Conservation (phyloP, 2,113 vertebrate species). For the Myrmecophaga tridactyla region DNA sequence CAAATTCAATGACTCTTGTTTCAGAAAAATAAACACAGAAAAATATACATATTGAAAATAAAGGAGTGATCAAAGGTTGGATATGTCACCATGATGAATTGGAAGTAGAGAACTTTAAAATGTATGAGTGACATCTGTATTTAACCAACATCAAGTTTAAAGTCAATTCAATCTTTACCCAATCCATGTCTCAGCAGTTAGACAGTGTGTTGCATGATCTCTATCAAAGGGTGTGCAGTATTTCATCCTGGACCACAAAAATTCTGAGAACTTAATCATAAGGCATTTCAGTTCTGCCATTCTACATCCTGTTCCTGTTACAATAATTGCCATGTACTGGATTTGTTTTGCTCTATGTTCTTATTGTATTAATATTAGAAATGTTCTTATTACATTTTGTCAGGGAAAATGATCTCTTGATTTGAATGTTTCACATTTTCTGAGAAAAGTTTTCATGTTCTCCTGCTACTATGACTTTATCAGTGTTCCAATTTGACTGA, state of each 20-base stretch:
- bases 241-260: constrained; percentile 10
- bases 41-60: background rate
- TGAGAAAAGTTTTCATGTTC: constrained; percentile 41
- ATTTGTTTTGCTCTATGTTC: constrained; percentile 15
- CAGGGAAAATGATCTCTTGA: background rate
- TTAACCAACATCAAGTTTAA: constrained; percentile 40
- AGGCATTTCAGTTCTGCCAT: constrained; percentile 48
- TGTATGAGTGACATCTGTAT: background rate
- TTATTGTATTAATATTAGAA: constrained; percentile 57
- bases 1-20: background rate
- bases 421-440: background rate
- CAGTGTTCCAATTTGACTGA: background rate
- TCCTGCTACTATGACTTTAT: background rate
- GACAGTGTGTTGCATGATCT: background rate
- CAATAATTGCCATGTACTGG: constrained; percentile 40
- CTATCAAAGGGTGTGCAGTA: background rate
- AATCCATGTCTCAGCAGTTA: constrained; percentile 20
- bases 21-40: constrained; percentile 5
- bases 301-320: constrained; percentile 58
- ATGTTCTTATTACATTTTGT: constrained; percentile 43
- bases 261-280: constrained; percentile 54
- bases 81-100: background rate
- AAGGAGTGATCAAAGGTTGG: background rate
- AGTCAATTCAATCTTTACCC: constrained; percentile 16
- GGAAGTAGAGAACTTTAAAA: constrained; percentile 23